These are phyloP conservation scores for Spilarctia lutea DNA, from an alignment of 2,888 invertebrate genomes.

Conservation along the genomic window DNA sequence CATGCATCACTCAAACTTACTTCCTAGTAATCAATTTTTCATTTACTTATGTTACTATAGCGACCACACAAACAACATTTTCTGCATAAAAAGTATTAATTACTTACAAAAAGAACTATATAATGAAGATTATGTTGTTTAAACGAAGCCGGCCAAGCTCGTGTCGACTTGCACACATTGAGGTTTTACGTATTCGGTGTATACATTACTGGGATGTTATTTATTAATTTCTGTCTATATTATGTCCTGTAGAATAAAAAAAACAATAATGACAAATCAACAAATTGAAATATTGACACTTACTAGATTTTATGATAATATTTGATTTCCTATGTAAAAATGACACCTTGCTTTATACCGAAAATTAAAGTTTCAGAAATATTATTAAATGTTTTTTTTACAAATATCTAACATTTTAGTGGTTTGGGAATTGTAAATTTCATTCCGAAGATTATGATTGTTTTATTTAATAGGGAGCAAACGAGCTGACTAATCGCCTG, in stretches of 20 bases:
- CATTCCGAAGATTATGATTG: too few relatives aligned
- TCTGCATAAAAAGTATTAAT: not conserved
- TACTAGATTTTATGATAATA: too few relatives aligned
- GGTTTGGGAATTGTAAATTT: too few relatives aligned
- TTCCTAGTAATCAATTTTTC: not conserved
- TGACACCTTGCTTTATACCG: too few relatives aligned
- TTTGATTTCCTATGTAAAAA: too few relatives aligned
- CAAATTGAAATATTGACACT: too few relatives aligned
- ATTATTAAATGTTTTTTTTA: too few relatives aligned
- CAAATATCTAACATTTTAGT: too few relatives aligned
- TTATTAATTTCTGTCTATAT: not conserved
- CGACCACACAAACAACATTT: conserved; percentile 1
- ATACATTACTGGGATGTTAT: not conserved
- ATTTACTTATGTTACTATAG: not conserved
- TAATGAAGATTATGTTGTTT: not conserved
- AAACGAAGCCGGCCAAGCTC: not conserved
- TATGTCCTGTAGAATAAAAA: not conserved
- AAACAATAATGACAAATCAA: too few relatives aligned
- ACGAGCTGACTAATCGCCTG: too few relatives aligned
- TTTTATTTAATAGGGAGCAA: too few relatives aligned
- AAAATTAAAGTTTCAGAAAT: too few relatives aligned
- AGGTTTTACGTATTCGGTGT: not conserved
- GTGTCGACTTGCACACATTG: not conserved
- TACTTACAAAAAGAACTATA: not conserved
- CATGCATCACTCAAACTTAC: not conserved